Evolutionary conservation across 1,140 invertebrate species (phyloP), one percentile per base, ranked within the genome.

Genomic region (Aricia agestis): DNA sequence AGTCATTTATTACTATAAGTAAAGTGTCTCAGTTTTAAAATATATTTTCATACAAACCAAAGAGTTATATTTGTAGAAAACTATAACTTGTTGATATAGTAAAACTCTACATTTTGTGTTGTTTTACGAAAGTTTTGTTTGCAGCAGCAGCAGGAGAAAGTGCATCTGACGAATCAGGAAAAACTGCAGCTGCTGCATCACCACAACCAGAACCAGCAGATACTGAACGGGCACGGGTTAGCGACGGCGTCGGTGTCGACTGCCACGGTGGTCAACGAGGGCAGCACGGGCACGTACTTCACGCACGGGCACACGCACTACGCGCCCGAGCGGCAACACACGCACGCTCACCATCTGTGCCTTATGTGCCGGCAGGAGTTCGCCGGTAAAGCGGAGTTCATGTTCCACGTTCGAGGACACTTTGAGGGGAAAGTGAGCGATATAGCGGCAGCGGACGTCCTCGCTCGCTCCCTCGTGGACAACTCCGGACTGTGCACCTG

Each of bases 321-420:
- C 86, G 71, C 92, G 72, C 85, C 91, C 0, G 89, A 91, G 68
- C 69, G 89, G 31, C 89, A 88, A 61, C 86, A 91, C 79, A 87
- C 87, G 70, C 85, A 92, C 78, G 75, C 92, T 63, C 92, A 93
- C 76, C 93, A 94, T 73, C 92, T 94, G 66, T 95, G 94, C 75
- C 87, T 94, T 19, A 93, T 95, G 92, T 95, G 94, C 73, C 92
- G 94, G 6, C 93, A 94, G 66, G 93, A 94, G 80, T 95, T 95
- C 78, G 92, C 92, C 4, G 93, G 94, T 66, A 94, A 95, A 82
- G 92, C 94, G 6, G 94, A 95, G 82, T 95, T 95, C 74, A 94
- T 95, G 93, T 94, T 95, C 79, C 94, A 95, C 80, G 93, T 95
- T 31, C 87, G 94, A 68, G 94, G 93, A 2, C 94, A 95, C 80